Conservation (phyloP, 2,888 invertebrate species). For the Augochlorella aurata region DNA sequence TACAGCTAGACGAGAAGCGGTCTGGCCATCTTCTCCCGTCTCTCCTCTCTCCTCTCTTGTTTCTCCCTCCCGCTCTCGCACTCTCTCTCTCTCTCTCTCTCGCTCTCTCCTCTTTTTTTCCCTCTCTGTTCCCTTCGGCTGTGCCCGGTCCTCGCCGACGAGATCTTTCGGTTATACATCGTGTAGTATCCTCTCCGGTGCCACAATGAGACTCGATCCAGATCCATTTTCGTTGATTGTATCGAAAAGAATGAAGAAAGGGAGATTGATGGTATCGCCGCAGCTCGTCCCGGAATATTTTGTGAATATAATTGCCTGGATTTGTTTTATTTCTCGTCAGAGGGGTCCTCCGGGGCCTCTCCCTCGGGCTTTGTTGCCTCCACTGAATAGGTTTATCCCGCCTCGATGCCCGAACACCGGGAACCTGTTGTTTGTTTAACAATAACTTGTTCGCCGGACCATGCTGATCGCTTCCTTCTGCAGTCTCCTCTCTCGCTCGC, state of each 20-base stretch:
- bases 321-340: constrained; percentile 39
- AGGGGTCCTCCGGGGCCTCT: not conserved
- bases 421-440: constrained; percentile 18
- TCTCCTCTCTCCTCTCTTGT: constrained; percentile 35
- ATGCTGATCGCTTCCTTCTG: not conserved
- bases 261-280: constrained; percentile 47
- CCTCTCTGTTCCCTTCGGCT: constrained; percentile 19
- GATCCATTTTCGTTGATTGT: constrained; percentile 66
- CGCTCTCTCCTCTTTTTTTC: not conserved
- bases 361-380: constrained; percentile 8
- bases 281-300: constrained; percentile 46
- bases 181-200: constrained; percentile 45
- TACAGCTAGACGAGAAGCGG: constrained; percentile 75
- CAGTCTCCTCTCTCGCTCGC: not conserved
- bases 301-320: constrained; percentile 58
- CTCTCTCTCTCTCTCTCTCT: constrained; percentile 33
- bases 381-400: constrained; percentile 21
- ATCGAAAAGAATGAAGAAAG: constrained; percentile 54
- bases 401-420: constrained; percentile 7
- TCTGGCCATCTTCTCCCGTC: constrained; percentile 65
- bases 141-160: not conserved
- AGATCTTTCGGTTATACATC: constrained; percentile 48
- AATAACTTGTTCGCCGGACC: constrained; percentile 13
- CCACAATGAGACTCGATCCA: constrained; percentile 66
- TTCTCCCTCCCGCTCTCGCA: constrained; percentile 25